Conservation (phyloP, 1,140 invertebrate genomes). For the Drosophila leontia region DNA sequence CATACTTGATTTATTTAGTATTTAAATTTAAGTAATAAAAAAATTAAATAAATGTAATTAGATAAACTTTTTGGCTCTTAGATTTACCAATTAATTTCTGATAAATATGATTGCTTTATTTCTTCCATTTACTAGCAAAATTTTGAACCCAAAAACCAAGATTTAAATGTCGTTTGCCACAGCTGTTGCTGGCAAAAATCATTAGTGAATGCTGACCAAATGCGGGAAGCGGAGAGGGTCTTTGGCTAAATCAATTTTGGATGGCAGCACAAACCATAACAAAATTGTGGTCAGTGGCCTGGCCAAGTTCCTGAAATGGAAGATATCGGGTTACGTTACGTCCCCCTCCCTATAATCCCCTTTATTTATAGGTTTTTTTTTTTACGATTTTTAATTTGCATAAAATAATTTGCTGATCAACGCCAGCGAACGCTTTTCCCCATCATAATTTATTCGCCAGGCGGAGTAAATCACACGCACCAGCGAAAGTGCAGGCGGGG, state of each 20-base stretch:
- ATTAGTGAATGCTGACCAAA: constrained; percentile 36
- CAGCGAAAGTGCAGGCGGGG: neutral
- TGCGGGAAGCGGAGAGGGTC: neutral
- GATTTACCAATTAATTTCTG: neutral
- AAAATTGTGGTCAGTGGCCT: constrained; percentile 47
- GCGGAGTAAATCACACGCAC: constrained; percentile 76
- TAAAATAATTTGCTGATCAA: constrained; percentile 63
- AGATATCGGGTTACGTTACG: constrained; percentile 21
- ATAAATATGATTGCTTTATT: neutral
- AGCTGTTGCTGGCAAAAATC: constrained; percentile 53
- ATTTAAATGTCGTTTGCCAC: constrained; percentile 74
- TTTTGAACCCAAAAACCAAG: constrained; percentile 27
- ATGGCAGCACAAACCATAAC: constrained; percentile 45
- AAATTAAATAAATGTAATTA: too few species aligned
- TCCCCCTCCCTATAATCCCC: constrained; percentile 20
- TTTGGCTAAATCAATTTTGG: constrained; percentile 54
- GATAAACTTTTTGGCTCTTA: neutral
- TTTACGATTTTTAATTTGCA: constrained; percentile 45
- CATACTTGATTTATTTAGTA: too few species aligned
- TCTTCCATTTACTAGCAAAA: neutral
- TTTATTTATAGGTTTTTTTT: constrained; percentile 33
- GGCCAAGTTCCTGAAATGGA: constrained; percentile 7
- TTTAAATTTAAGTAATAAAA: too few species aligned
- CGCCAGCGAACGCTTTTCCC: constrained; percentile 45
- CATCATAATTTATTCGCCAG: constrained; percentile 78